A percentile compares a stretch with the other conserved stretches of the same genome.
Evolutionary conservation across 2,888 invertebrate species (phyloP).

Genomic region (Branchellion lobata): DNA sequence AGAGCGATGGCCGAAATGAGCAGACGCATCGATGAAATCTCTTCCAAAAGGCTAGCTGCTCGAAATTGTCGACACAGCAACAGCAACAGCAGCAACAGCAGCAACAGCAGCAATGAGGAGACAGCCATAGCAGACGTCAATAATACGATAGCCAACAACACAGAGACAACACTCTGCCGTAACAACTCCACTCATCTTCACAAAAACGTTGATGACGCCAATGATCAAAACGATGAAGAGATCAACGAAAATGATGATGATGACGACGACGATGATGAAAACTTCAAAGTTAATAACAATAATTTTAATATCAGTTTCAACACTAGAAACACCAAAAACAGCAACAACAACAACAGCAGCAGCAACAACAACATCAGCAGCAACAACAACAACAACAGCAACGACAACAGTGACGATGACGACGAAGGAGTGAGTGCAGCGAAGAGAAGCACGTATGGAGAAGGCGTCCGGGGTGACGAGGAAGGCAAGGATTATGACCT

Average conservation of each 20-base stretch:
- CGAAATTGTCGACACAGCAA: background rate
- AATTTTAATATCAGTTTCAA: constrained; percentile 5
- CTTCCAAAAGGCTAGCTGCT: background rate
- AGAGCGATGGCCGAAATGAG: constrained; percentile 40
- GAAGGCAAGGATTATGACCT: too few species aligned
- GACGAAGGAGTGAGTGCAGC: too few species aligned
- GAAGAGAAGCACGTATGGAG: too few species aligned
- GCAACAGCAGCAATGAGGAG: background rate
- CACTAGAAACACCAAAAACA: background rate
- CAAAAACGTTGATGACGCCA: background rate
- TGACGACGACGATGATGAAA: background rate
- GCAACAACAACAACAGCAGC: constrained; percentile 9
- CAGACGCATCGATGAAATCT: constrained; percentile 33
- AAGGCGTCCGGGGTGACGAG: too few species aligned
- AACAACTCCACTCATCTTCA: background rate
- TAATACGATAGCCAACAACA: too few species aligned
- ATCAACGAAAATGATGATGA: constrained; percentile 22
- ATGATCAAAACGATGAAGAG: background rate
- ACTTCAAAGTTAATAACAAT: background rate
- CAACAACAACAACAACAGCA: background rate
- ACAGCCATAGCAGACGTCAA: background rate
- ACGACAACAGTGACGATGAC: too few species aligned
- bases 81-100: background rate
- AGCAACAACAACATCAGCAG: background rate
- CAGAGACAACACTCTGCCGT: too few species aligned